Conservation (phyloP, 1,140 invertebrate species). For the Drosophila leontia region DNA sequence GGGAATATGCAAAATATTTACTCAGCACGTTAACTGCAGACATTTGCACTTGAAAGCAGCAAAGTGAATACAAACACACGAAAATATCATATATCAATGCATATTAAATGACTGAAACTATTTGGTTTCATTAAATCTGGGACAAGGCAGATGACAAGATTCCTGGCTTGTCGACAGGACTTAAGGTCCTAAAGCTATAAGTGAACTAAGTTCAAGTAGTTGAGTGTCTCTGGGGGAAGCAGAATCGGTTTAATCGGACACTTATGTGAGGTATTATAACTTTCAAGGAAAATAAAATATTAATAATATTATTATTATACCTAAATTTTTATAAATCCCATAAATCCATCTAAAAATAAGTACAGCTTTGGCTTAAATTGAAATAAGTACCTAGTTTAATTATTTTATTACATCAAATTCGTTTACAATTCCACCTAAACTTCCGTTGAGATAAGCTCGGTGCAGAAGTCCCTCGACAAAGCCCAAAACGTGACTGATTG, state of each 20-base stretch:
- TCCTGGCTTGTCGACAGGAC: not conserved
- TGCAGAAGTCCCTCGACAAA: not conserved
- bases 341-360: not conserved
- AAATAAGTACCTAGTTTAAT: not conserved
- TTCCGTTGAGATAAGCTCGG: not conserved
- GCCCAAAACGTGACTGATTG: constrained; percentile 41
- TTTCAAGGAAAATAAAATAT: not conserved
- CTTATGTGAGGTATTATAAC: not conserved
- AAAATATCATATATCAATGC: constrained; percentile 24
- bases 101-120: constrained; percentile 30
- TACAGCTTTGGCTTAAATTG: not conserved
- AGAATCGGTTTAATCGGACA: not conserved
- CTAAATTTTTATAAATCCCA: not conserved
- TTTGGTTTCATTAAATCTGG: constrained; percentile 41
- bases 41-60: constrained; percentile 53
- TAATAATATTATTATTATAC: not conserved
- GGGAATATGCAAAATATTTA: constrained; percentile 57
- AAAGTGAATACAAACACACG: constrained; percentile 27
- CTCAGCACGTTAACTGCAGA: constrained; percentile 52
- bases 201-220: not conserved
- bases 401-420: constrained; percentile 1
- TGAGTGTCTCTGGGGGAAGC: not conserved
- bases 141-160: not conserved
- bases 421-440: not conserved
- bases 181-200: not conserved